Evolutionary conservation across 2,888 invertebrate genomes (phyloP).

Genomic region (Phyllotreta striolata): DNA sequence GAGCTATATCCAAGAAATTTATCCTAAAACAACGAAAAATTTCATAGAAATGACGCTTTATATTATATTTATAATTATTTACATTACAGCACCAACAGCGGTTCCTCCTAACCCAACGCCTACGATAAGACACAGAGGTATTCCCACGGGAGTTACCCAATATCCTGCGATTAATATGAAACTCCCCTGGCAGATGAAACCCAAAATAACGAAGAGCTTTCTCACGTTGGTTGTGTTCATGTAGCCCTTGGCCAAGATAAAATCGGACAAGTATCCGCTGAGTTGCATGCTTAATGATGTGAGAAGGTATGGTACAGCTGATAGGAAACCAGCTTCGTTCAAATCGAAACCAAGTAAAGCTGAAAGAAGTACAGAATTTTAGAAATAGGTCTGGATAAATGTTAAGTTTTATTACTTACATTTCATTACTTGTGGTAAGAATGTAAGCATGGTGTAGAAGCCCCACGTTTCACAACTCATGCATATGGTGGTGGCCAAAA

Average conservation of each 20-base stretch:
- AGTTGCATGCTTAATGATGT: constrained; percentile 83
- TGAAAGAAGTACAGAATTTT: too few relatives aligned
- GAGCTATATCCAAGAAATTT: constrained; percentile 75
- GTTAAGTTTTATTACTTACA: too few relatives aligned
- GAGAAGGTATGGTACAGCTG: constrained; percentile 87
- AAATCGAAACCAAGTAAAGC: constrained; percentile 77
- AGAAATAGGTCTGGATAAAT: too few relatives aligned
- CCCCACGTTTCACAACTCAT: constrained; percentile 93
- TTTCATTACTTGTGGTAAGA: constrained; percentile 38
- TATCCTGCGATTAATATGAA: constrained; percentile 59
- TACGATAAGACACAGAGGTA: constrained; percentile 10
- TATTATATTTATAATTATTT: background rate
- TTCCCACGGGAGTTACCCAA: constrained; percentile 12
- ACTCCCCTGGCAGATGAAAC: constrained; percentile 64
- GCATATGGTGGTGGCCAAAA: constrained; percentile 84
- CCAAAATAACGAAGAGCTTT: constrained; percentile 73
- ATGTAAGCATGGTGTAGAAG: constrained; percentile 74
- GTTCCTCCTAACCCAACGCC: constrained; percentile 9
- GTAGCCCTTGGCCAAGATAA: constrained; percentile 69
- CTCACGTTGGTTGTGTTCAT: constrained; percentile 77
- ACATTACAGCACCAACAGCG: constrained; percentile 8
- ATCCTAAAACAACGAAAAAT: background rate
- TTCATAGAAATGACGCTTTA: background rate
- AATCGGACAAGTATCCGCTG: constrained; percentile 87
- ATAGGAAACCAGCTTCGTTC: constrained; percentile 80